These are phyloP conservation scores for Orthonychiurus folsomi DNA, from an alignment of 2,888 invertebrate genomes.

Conservation along the genomic window DNA sequence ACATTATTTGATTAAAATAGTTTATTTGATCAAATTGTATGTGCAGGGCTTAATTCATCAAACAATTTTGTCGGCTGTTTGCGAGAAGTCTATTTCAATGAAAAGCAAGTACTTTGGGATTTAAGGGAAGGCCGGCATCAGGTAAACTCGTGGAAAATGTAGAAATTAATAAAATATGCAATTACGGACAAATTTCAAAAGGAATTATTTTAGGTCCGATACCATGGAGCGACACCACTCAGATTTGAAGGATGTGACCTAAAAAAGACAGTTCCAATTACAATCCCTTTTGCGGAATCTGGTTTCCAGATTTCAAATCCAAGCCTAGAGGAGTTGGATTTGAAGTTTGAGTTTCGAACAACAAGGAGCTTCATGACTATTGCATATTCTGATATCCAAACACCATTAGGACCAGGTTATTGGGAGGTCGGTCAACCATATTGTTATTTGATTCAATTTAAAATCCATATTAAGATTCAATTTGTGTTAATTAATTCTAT, in stretches of 20 bases:
- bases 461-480: too few relatives aligned
- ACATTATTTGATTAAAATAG: too few relatives aligned
- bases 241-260: conserved; percentile 26
- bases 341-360: conserved; percentile 80
- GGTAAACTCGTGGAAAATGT: conserved; percentile 52
- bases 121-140: conserved; percentile 74
- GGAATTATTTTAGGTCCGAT: too few relatives aligned
- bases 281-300: conserved; percentile 81
- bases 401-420: conserved; percentile 64
- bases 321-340: conserved; percentile 61
- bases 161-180: conserved; percentile 20
- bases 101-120: conserved; percentile 81
- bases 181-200: conserved; percentile 11
- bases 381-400: conserved; percentile 70
- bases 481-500: too few relatives aligned
- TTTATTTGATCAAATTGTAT: conserved; percentile 46
- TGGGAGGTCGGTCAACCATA: too few relatives aligned
- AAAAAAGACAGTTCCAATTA: conserved; percentile 71
- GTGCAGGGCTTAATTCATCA: conserved; percentile 64
- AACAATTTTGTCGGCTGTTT: conserved; percentile 82
- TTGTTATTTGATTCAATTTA: too few relatives aligned
- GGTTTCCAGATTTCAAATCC: conserved; percentile 73
- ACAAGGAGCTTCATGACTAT: conserved; percentile 72
- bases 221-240: conserved; percentile 33
- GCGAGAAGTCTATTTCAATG: conserved; percentile 87